Conservation (phyloP, 2,888 invertebrate species). For the Ecliptopera silaceata region DNA sequence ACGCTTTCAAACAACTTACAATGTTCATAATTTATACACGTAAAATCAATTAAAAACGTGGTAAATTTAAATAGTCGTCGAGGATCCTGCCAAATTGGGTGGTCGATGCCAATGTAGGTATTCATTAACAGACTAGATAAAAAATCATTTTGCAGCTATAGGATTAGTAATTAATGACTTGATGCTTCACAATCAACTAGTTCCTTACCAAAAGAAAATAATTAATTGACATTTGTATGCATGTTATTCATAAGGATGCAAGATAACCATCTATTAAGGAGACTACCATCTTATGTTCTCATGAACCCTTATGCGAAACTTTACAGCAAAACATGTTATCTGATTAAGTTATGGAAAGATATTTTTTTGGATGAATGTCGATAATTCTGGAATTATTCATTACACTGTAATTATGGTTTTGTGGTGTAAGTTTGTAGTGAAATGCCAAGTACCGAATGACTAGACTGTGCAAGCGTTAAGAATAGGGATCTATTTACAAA, state of each 20-base stretch:
- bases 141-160: conserved; percentile 15
- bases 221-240: conserved; percentile 11
- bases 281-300: conserved; percentile 14
- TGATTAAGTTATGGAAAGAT: conserved; percentile 12
- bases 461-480: conserved; percentile 38
- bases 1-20: no score
- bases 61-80: conserved; percentile 24
- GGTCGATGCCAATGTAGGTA: conserved; percentile 9
- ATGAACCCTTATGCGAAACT: conserved; percentile 14
- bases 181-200: conserved; percentile 29
- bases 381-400: no score
- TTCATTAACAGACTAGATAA: conserved; percentile 27
- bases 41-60: conserved; percentile 24
- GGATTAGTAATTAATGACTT: conserved; percentile 19
- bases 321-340: conserved; percentile 12
- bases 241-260: conserved; percentile 4
- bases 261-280: not conserved
- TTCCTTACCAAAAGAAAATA: conserved; percentile 17
- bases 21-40: conserved; percentile 6
- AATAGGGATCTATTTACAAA: conserved; percentile 58
- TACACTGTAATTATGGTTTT: not conserved
- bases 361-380: not conserved
- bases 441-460: conserved; percentile 32
- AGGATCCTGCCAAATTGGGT: conserved; percentile 12
- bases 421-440: conserved; percentile 10